These are phyloP conservation scores for Huso huso DNA, from an alignment of 2,797 vertebrate genomes.

Conservation along the genomic window DNA sequence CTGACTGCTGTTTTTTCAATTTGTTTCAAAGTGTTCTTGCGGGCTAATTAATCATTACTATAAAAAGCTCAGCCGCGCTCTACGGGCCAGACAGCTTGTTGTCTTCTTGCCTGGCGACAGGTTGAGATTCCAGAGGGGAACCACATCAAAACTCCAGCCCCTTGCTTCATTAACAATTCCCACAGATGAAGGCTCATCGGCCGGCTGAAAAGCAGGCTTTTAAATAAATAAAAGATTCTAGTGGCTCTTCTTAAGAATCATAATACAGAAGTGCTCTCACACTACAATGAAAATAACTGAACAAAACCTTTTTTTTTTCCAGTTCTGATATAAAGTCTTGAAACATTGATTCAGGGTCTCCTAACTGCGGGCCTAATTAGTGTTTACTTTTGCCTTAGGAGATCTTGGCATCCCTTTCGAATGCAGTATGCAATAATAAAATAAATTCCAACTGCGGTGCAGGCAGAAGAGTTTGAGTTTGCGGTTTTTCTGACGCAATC, in stretches of 20 bases:
- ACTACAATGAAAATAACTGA: background rate
- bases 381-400: conserved; percentile 31
- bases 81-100: background rate
- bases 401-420: conserved; percentile 15
- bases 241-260: background rate
- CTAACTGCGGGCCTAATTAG: conserved; percentile 23
- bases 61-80: background rate
- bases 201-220: background rate
- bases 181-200: background rate
- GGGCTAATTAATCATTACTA: background rate
- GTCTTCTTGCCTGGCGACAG: background rate
- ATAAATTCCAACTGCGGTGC: conserved; percentile 13
- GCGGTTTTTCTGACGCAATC: conserved; percentile 3
- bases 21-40: background rate
- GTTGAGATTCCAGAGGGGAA: background rate
- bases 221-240: background rate
- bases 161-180: background rate
- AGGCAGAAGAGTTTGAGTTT: conserved; percentile 19
- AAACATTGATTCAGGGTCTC: conserved; percentile 1
- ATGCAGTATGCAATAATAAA: conserved; percentile 5
- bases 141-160: background rate
- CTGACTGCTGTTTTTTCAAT: too few species aligned
- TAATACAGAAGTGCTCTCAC: background rate
- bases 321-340: conserved; percentile 1
- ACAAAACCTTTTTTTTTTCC: background rate